Conservation (phyloP, 2,113 vertebrate species). For the Sminthopsis crassicaudata region DNA sequence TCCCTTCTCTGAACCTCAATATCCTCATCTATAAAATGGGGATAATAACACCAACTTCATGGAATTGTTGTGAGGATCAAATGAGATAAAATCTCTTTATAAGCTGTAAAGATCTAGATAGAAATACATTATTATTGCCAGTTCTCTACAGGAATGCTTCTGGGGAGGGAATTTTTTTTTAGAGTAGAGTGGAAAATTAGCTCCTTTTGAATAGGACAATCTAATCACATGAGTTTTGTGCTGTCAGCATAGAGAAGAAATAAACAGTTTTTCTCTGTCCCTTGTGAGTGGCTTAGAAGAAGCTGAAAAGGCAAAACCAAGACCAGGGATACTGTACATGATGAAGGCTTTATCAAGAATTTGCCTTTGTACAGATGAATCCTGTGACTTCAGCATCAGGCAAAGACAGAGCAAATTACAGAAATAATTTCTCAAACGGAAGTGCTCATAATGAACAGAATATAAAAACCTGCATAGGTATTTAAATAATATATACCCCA, state of each 20-base stretch:
- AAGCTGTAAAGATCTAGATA: not conserved
- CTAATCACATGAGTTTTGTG: not conserved
- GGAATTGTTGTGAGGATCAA: not conserved
- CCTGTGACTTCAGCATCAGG: not conserved
- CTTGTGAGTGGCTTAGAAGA: not conserved
- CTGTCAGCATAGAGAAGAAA: not conserved
- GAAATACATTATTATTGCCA: conserved; percentile 6
- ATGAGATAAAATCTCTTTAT: not conserved
- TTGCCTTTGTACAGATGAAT: not conserved
- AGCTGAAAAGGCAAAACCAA: not conserved
- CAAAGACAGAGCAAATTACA: not conserved
- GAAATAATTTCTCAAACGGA: not conserved
- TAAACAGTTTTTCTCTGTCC: not conserved
- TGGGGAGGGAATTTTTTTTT: not conserved
- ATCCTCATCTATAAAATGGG: not conserved
- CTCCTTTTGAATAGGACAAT: not conserved
- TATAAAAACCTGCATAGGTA: not conserved
- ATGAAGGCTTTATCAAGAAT: not conserved
- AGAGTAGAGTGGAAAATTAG: not conserved
- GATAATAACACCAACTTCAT: not conserved
- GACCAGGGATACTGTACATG: not conserved
- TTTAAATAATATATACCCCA: not conserved
- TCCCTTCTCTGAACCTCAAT: conserved; percentile 5
- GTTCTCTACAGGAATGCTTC: not conserved
- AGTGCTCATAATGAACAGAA: not conserved